Percentiles rank a stretch among this genome's conserved stretches.
These are phyloP conservation scores for Premnoplex brunnescens DNA, from an alignment of 2,797 vertebrate genomes.

Conservation along the genomic window DNA sequence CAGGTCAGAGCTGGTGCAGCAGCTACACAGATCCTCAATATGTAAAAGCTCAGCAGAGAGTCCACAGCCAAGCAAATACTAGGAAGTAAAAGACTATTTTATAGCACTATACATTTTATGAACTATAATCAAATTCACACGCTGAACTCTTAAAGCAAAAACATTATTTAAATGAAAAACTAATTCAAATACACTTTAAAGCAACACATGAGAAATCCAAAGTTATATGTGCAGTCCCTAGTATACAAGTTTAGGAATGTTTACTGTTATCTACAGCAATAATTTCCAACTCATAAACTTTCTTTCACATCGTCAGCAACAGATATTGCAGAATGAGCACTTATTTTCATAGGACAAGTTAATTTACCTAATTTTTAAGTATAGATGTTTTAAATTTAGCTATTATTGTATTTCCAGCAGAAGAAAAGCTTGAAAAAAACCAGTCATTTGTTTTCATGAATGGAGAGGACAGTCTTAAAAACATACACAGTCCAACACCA, in stretches of 20 bases:
- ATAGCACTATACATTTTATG: background rate
- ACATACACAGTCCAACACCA: background rate
- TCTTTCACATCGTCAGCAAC: background rate
- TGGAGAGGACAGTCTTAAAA: background rate
- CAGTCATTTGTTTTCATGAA: background rate
- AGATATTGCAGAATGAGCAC: background rate
- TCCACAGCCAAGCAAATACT: background rate
- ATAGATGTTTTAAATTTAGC: background rate
- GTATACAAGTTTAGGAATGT: background rate
- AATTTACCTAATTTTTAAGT: background rate
- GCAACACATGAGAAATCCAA: background rate
- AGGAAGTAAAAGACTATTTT: conserved; percentile 1
- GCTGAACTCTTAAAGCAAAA: background rate
- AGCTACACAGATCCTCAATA: background rate
- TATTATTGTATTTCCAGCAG: background rate
- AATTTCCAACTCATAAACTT: background rate
- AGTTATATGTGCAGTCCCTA: background rate
- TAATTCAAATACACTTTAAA: background rate
- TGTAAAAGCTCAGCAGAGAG: background rate
- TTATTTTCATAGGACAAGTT: background rate
- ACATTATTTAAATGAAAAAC: background rate
- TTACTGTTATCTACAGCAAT: background rate
- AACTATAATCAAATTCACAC: background rate
- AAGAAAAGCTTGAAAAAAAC: background rate
- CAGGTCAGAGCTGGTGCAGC: background rate